phyloP scores from a whole-genome alignment of 2,113 vertebrate genomes.

The Chaenogobius annularis region DNA sequence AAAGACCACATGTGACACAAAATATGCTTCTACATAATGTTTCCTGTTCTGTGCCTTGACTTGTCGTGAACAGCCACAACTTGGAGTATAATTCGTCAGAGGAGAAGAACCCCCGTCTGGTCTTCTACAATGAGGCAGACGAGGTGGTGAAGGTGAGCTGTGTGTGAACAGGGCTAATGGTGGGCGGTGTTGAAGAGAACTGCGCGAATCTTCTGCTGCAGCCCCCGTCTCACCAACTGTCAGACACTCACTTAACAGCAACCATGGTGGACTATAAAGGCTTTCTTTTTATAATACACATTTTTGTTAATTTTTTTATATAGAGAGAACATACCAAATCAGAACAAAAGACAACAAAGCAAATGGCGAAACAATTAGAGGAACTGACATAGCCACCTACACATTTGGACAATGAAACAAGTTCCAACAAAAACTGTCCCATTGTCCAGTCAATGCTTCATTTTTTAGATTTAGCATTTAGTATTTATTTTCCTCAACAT shows the following conservation, averaged over 20 bases:
- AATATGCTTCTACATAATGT: background rate
- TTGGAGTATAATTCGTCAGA: constrained; percentile 78
- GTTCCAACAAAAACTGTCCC: too few relatives aligned
- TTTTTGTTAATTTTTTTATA: too few relatives aligned
- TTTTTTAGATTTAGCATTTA: too few relatives aligned
- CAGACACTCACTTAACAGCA: constrained; percentile 6
- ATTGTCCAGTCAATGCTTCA: too few relatives aligned
- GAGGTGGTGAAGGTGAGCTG: constrained; percentile 77
- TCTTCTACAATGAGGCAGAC: constrained; percentile 77
- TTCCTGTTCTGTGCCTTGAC: constrained; percentile 58
- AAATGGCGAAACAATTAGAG: too few relatives aligned
- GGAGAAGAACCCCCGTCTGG: constrained; percentile 75
- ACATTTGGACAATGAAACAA: too few relatives aligned
- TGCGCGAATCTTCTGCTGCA: constrained; percentile 4
- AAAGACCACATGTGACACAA: too few relatives aligned
- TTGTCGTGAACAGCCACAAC: constrained; percentile 70
- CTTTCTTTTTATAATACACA: too few relatives aligned
- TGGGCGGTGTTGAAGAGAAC: constrained; percentile 3
- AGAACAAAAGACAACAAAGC: too few relatives aligned
- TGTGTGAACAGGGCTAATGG: background rate
- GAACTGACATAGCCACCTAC: too few relatives aligned
- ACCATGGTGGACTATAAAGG: too few relatives aligned
- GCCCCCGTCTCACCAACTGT: constrained; percentile 30
- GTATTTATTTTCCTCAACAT: background rate
- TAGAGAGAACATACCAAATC: too few relatives aligned